Conservation (phyloP, 1,140 invertebrate genomes). For the Pogonomyrmex californicus region DNA sequence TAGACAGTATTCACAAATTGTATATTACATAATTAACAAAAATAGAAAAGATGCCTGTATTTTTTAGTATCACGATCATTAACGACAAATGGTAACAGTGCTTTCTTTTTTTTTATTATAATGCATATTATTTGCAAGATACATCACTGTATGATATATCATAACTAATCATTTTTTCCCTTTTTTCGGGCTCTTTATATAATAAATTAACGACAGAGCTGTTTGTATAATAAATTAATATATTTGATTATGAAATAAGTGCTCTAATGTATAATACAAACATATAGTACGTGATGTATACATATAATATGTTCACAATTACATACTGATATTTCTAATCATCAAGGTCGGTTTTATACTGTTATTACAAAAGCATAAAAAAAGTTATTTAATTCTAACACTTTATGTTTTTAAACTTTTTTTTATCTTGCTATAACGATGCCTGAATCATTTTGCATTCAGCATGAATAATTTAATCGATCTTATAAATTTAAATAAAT, state of each 20-base stretch:
- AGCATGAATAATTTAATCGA: not conserved
- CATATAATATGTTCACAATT: slow-evolving; percentile 13
- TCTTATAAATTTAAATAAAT: slow-evolving; percentile 58
- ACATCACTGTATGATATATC: slow-evolving; percentile 31
- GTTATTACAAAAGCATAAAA: slow-evolving; percentile 9
- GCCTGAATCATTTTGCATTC: slow-evolving; percentile 27
- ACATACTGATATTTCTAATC: slow-evolving; percentile 24
- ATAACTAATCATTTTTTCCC: slow-evolving; percentile 30
- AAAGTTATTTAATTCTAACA: not conserved
- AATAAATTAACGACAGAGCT: not conserved
- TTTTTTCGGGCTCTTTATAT: slow-evolving; percentile 37
- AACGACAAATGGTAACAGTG: slow-evolving; percentile 2
- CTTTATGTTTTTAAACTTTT: slow-evolving; percentile 6
- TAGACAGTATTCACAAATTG: slow-evolving; percentile 39
- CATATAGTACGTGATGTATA: not conserved
- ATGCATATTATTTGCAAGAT: slow-evolving; percentile 36
- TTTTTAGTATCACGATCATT: slow-evolving; percentile 26
- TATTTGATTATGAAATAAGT: slow-evolving; percentile 29
- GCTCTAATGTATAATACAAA: not conserved
- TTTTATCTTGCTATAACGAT: slow-evolving; percentile 1
- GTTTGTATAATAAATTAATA: slow-evolving; percentile 35
- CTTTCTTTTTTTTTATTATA: slow-evolving; percentile 33
- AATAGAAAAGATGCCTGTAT: slow-evolving; percentile 32
- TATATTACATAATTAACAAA: slow-evolving; percentile 47
- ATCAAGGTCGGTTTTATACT: not conserved